Evolutionary conservation across 2,888 invertebrate species (phyloP).

Genomic region (Drosophila maculinotata): DNA sequence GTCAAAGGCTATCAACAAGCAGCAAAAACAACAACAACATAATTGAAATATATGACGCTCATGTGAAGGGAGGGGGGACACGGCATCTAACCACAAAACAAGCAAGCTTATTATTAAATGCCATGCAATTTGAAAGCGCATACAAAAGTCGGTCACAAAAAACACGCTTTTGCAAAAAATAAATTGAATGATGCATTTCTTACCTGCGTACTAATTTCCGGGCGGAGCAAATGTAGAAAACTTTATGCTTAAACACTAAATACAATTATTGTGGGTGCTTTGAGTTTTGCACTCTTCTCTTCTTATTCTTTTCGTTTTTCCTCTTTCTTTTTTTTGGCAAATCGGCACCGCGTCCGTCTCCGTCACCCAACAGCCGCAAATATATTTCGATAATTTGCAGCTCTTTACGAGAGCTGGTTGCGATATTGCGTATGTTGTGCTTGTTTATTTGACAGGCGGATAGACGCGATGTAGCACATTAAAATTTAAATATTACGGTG

Average conservation of each 20-base stretch:
- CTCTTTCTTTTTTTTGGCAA: conserved; percentile 43
- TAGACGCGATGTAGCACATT: conserved; percentile 42
- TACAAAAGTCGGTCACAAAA: conserved; percentile 57
- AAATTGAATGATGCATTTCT: conserved; percentile 29
- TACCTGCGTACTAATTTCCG: conserved; percentile 54
- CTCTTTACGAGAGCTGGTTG: conserved; percentile 32
- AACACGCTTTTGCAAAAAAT: conserved; percentile 31
- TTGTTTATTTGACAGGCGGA: conserved; percentile 19
- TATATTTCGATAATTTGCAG: conserved; percentile 42
- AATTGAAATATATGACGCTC: conserved; percentile 48
- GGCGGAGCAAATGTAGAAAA: conserved; percentile 40
- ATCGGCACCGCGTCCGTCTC: conserved; percentile 58
- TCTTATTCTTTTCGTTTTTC: conserved; percentile 27
- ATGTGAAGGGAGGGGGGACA: conserved; percentile 34
- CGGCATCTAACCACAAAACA: conserved; percentile 73
- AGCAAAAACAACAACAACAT: conserved; percentile 41
- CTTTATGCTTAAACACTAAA: conserved; percentile 69
- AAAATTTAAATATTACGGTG: conserved; percentile 49
- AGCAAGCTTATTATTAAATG: conserved; percentile 43
- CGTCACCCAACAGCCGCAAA: conserved; percentile 45
- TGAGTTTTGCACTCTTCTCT: conserved; percentile 12
- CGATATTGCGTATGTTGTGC: conserved; percentile 20
- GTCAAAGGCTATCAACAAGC: conserved; percentile 67
- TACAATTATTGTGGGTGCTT: conserved; percentile 27
- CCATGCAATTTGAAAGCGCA: conserved; percentile 39